These are phyloP conservation scores for Campaea margaritaria DNA, from an alignment of 2,888 invertebrate species.

Conservation along the genomic window DNA sequence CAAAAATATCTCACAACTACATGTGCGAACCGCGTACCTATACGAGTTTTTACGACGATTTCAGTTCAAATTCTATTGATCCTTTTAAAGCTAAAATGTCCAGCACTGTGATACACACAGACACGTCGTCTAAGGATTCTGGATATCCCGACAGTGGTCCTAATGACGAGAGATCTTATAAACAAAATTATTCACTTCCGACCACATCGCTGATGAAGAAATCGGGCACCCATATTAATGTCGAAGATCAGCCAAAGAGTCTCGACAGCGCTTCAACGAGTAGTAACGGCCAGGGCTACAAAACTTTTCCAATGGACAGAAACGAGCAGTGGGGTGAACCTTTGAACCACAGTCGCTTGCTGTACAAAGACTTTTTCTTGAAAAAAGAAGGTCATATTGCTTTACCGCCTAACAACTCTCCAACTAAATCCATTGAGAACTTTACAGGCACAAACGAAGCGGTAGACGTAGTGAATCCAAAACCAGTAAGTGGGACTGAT, in stretches of 20 bases:
- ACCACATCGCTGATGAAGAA: constrained; percentile 60
- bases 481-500: constrained; percentile 53
- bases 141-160: constrained; percentile 73
- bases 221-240: constrained; percentile 54
- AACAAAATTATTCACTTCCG: constrained; percentile 68
- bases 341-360: constrained; percentile 75
- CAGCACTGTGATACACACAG: constrained; percentile 67
- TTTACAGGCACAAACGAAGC: constrained; percentile 52
- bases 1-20: constrained; percentile 51
- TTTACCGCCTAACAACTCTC: constrained; percentile 72
- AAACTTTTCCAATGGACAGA: constrained; percentile 57
- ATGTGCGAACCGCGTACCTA: constrained; percentile 67
- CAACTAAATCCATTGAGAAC: constrained; percentile 53
- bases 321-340: constrained; percentile 67
- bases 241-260: constrained; percentile 69
- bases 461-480: constrained; percentile 35
- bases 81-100: constrained; percentile 62
- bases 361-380: constrained; percentile 79
- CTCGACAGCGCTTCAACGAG: constrained; percentile 65
- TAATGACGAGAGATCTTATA: constrained; percentile 67
- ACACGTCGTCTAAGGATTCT: constrained; percentile 78
- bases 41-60: constrained; percentile 73
- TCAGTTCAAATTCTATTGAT: constrained; percentile 56
- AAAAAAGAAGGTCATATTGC: constrained; percentile 75
- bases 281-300: constrained; percentile 63